Evolutionary conservation across 2,113 vertebrate genomes (phyloP), one percentile per base, ranked within the genome.

Genomic region (Collichthys lucidus): DNA sequence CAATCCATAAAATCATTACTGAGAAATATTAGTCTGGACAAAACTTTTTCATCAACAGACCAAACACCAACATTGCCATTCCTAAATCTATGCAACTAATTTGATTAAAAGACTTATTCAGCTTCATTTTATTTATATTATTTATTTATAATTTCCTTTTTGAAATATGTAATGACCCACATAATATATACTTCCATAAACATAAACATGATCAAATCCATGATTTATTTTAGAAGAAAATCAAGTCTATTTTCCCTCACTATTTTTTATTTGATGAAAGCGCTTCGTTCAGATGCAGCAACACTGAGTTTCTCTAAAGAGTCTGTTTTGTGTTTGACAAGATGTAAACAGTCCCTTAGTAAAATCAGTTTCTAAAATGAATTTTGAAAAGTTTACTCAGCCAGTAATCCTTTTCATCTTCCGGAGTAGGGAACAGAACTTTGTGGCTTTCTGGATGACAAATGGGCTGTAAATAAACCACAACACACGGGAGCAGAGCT

Each of bases 401-500:
- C 24, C 74, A 62, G 40, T 67, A 70, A 70, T 85, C 17, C 22
- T 4, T 56, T 61, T 77, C 7, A 11, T 80, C 74, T 83, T 24
- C 70, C 62, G 62, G 42, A 76, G 71, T 17, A 31, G n/a, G 53
- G n/a, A 77, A 80, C 26, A 2, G 20, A 7, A 55, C 64, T 40
- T 26, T 35, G 66, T n/a, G 74, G 71, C 52, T 79, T 26, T 67
- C 61, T 69, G 57, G 70, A 61, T 67, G 67, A 80, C 66, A 80
- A 64, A 57, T 42, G 22, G 11, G 67, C 55, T 83, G 79, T 68
- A 47, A 77, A 85, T 64, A 82, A 76, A 69, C 31, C n/a, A 29
- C 57, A 77, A 59, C 75, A 85, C 86, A 80, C 44, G 67, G 67
- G 50, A 76, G 49, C 42, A n/a, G 19, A 80, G 70, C 68, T 77